A percentile compares a stretch with the other conserved stretches of the same genome.
Conservation (phyloP, 2,888 invertebrate genomes). For the Atrina japonica region DNA sequence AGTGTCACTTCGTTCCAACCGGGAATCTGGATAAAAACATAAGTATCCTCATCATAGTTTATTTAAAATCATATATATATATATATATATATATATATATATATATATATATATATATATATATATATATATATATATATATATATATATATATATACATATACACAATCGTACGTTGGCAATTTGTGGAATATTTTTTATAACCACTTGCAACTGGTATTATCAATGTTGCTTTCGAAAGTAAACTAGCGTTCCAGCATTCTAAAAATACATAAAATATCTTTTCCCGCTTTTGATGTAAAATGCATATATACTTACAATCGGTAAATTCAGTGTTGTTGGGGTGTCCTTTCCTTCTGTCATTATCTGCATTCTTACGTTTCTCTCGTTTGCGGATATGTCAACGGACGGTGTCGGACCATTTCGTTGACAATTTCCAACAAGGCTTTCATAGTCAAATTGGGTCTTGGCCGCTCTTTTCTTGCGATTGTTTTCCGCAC, state of each 20-base stretch:
- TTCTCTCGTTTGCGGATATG: constrained; percentile 56
- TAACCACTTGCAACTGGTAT: no score
- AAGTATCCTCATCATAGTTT: not conserved
- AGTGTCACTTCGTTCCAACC: constrained; percentile 72
- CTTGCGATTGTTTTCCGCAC: constrained; percentile 5
- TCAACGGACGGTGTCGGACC: constrained; percentile 62
- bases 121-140: not conserved
- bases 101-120: not conserved
- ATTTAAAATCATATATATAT: no score
- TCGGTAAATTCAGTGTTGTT: constrained; percentile 56
- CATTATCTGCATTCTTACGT: constrained; percentile 58
- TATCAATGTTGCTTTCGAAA: no score
- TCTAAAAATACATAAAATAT: no score
- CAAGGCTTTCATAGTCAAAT: constrained; percentile 52
- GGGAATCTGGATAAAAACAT: constrained; percentile 58
- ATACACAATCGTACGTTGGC: no score
- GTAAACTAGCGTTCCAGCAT: no score
- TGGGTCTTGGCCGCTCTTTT: constrained; percentile 11
- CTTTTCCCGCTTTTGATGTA: no score
- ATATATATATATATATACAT: no score
- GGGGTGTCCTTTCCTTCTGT: constrained; percentile 49
- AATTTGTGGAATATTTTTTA: no score
- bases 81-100: not conserved
- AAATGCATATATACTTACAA: no score
- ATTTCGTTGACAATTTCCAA: constrained; percentile 61